Base-by-base conservation (phyloP, 2,797 vertebrate genomes). In the Decapterus maruadsi region DNA sequence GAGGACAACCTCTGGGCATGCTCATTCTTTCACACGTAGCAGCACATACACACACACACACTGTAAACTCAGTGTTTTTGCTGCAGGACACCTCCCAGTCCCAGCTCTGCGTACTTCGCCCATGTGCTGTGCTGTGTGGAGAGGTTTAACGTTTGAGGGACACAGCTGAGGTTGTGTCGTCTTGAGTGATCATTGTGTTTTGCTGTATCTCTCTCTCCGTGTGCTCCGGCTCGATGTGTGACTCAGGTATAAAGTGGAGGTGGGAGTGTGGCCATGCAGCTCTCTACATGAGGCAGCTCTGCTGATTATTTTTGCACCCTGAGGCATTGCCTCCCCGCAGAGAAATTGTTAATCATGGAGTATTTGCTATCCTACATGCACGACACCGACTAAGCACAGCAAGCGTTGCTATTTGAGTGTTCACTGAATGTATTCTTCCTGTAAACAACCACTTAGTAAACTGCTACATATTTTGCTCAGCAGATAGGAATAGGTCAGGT, bases 241-340 rank as follows among this genome's bases (percentile, higher is more conserved):
- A 84, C 75, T 90, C 89, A 76, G 87, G 88, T 87, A 75, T 43
- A 17, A 68, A 80, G 70, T 38, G 67, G 60, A 70, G 71, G 64
- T 69, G 72, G 75, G 77, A 85, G 68, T 51, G 65, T 68, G 57
- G 43, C 57, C 79, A 17, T 68, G 34, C 61, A 60, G 75, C 55
- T 73, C 62, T 71, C 70, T n/a, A 43, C 71, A 63, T 73, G 75
- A 11, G 10, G 51, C 56, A 53, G 46, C 55, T 50, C 64, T 42
- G 38, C 62, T 77, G 80, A 84, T 88, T 87, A 77, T 83, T 80
- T 75, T 64, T 86, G 70, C 73, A 79, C 81, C 85, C 77, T 10
- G 50, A 70, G 81, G 70, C 50, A 34, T 61, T 45, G 72, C 58
- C 71, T 77, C 69, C 79, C 78, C 50, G 83, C 72, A 48, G 84